Evolutionary conservation across 2,888 invertebrate genomes (phyloP), one percentile per base, ranked within the genome.

Genomic region (Caenorhabditis uteleia): DNA sequence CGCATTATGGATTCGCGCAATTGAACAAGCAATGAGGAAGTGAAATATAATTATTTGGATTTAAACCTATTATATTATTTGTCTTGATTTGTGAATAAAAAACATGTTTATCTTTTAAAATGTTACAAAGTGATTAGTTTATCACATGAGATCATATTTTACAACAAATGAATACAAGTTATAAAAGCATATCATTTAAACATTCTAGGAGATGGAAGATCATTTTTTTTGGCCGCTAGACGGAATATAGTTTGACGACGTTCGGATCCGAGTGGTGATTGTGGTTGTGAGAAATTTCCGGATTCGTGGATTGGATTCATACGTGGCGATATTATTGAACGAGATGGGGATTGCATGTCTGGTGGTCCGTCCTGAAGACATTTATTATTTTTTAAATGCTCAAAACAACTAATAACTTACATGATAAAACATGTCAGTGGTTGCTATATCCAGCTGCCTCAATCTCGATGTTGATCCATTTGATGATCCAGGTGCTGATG

Each of bases 1-100:
- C 10, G 58, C 72, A 23, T 51, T 59, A 23, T 79, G 78, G 78
- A 56, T 79, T 38, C 50, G 60, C 16, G 73, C 79, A 1, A 60
- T 65, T n/a, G n/a, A n/a, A n/a, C n/a, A n/a, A n/a, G n/a, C n/a
- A n/a, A n/a, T n/a, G n/a, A n/a, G n/a, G n/a, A n/a, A n/a, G n/a
- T n/a, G n/a, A n/a, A n/a, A n/a, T n/a, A n/a, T n/a, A n/a, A n/a
- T n/a, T n/a, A n/a, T n/a, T n/a, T n/a, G n/a, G n/a, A n/a, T n/a
- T n/a, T 25, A n/a, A 40, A 39, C 40, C 25, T 20, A 36, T 16
- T 16, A 47, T 16, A n/a, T n/a, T n/a, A n/a, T n/a, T n/a, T n/a
- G n/a, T n/a, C n/a, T n/a, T n/a, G n/a, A n/a, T n/a, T n/a, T n/a
- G n/a, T n/a, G n/a, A n/a, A n/a, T n/a, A n/a, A n/a, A n/a, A n/a